phyloP scores from a whole-genome alignment of 2,888 invertebrate genomes.

The Autographa pulchrina region DNA sequence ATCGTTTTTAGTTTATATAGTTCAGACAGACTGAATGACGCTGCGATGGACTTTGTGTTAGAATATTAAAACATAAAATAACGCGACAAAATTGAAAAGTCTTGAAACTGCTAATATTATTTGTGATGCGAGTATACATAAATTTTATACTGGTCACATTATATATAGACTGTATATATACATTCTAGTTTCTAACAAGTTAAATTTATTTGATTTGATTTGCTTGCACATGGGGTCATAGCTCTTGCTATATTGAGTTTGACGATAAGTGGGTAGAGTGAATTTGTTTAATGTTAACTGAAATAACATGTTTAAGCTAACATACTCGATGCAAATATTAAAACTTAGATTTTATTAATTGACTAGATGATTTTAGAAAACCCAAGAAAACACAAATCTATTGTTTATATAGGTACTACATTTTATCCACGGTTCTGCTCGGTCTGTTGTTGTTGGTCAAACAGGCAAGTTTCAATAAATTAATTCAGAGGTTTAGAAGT shows the following conservation, averaged over 20 bases:
- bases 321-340: too few relatives aligned
- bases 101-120: background rate
- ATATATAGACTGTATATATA: slow-evolving; percentile 36
- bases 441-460: too few relatives aligned
- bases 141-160: slow-evolving; percentile 43
- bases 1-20: too few relatives aligned
- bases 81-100: background rate
- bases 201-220: background rate
- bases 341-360: too few relatives aligned
- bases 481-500: too few relatives aligned
- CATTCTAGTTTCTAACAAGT: slow-evolving; percentile 6
- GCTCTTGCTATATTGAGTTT: background rate
- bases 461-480: too few relatives aligned
- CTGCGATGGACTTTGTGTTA: background rate
- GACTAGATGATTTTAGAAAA: too few relatives aligned
- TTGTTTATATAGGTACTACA: too few relatives aligned
- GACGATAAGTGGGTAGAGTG: background rate
- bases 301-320: background rate
- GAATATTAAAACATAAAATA: background rate
- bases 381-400: too few relatives aligned
- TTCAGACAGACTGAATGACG: too few relatives aligned
- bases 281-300: background rate
- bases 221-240: background rate
- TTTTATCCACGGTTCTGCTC: too few relatives aligned
- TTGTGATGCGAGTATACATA: background rate